Conservation (phyloP, 2,888 invertebrate genomes). For the Stenurella melanura region DNA sequence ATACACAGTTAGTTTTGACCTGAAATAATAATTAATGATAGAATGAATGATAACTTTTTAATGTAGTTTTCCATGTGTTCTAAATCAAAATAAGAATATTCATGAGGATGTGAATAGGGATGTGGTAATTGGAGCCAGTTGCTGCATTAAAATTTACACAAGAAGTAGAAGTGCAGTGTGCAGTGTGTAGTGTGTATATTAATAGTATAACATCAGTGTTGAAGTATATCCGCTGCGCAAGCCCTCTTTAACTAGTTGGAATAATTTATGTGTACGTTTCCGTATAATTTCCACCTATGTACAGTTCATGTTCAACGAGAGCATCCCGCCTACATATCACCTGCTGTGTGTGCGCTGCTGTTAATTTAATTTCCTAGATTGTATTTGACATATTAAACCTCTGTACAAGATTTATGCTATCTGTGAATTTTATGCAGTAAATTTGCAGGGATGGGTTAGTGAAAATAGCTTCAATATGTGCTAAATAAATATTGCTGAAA, state of each 20-base stretch:
- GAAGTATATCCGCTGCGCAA: neutral
- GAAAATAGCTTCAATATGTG: neutral
- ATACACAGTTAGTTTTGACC: no score
- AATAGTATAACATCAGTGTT: no score
- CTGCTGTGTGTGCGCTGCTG: constrained; percentile 11
- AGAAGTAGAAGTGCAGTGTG: no score
- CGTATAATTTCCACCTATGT: constrained; percentile 1
- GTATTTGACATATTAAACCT: neutral
- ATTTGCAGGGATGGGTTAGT: neutral
- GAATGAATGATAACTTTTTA: no score
- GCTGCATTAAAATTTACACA: no score
- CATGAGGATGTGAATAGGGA: no score
- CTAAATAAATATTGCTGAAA: no score
- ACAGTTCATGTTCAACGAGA: constrained; percentile 21
- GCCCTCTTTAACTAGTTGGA: neutral
- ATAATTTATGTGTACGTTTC: neutral
- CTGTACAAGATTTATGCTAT: constrained; percentile 3
- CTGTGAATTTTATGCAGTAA: constrained; percentile 17
- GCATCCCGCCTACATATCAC: constrained; percentile 3
- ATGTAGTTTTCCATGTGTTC: no score
- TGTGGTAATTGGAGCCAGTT: no score
- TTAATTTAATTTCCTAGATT: constrained; percentile 8
- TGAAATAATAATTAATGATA: no score
- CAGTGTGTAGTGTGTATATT: no score
- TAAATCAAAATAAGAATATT: no score